Conservation (phyloP, 2,888 invertebrate species). For the Andrena bucephala region DNA sequence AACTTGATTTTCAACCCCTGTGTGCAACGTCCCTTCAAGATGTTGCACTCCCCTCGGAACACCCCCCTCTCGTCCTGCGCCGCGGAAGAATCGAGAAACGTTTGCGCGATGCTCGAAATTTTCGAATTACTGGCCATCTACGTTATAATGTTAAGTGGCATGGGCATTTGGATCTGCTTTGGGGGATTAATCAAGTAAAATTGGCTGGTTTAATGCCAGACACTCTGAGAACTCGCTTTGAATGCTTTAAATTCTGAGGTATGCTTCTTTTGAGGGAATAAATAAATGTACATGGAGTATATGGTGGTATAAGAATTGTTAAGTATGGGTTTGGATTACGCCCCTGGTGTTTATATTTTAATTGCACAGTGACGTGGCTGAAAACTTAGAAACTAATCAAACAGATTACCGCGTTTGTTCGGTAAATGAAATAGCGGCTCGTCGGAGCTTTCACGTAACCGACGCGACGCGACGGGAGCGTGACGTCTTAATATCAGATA, state of each 20-base stretch:
- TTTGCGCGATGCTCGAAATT: background rate
- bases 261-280: too few species aligned
- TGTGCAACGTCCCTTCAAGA: constrained; percentile 29
- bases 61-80: background rate
- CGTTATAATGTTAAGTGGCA: too few species aligned
- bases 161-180: too few species aligned
- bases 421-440: constrained; percentile 44
- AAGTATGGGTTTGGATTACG: too few species aligned
- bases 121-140: too few species aligned
- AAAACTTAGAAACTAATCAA: constrained; percentile 51
- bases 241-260: too few species aligned
- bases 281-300: too few species aligned
- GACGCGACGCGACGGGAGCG: constrained; percentile 38
- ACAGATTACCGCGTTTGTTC: constrained; percentile 31
- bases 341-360: constrained; percentile 3
- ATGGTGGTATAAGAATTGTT: too few species aligned
- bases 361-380: background rate
- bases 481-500: constrained; percentile 74
- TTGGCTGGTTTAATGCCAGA: too few species aligned
- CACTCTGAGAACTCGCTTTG: too few species aligned
- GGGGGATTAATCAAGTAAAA: too few species aligned
- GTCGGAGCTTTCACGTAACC: constrained; percentile 40
- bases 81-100: background rate
- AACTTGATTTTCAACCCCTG: constrained; percentile 46
- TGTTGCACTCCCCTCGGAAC: background rate